These are phyloP conservation scores for Lissocephala sabroskyi DNA, from an alignment of 2,888 invertebrate genomes.

Conservation along the genomic window DNA sequence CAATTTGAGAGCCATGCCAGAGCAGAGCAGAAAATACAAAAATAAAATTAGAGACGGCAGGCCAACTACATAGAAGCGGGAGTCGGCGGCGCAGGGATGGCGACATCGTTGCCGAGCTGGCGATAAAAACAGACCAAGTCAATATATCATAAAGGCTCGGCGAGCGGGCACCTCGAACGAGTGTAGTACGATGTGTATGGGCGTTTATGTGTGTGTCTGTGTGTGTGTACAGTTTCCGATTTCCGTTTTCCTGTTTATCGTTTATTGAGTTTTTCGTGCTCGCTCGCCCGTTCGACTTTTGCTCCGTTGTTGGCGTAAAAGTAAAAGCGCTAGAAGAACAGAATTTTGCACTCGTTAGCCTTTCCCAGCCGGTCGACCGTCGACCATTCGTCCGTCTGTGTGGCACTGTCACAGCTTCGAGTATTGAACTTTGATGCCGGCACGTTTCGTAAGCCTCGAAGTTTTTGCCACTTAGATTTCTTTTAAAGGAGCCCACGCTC, in stretches of 20 bases:
- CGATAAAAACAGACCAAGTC: slow-evolving; percentile 55
- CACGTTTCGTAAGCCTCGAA: slow-evolving; percentile 40
- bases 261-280: slow-evolving; percentile 55
- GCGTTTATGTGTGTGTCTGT: slow-evolving; percentile 9
- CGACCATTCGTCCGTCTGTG: slow-evolving; percentile 5
- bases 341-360: slow-evolving; percentile 63
- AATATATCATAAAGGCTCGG: slow-evolving; percentile 63
- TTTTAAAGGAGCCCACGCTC: slow-evolving; percentile 55
- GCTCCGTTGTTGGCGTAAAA: slow-evolving; percentile 28
- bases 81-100: slow-evolving; percentile 7
- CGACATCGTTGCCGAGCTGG: slow-evolving; percentile 4
- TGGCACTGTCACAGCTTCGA: background rate
- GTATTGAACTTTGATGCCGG: slow-evolving; percentile 63
- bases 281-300: slow-evolving; percentile 5
- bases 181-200: slow-evolving; percentile 21
- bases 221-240: slow-evolving; percentile 57
- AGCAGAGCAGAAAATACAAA: slow-evolving; percentile 13
- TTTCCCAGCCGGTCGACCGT: slow-evolving; percentile 25
- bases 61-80: slow-evolving; percentile 57
- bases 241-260: slow-evolving; percentile 69
- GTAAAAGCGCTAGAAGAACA: slow-evolving; percentile 46
- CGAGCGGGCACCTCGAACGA: slow-evolving; percentile 35
- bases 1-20: too few species aligned
- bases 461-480: slow-evolving; percentile 26
- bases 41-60: slow-evolving; percentile 50